Percentiles rank a stretch among this genome's conserved stretches.
phyloP scores from a whole-genome alignment of 2,113 vertebrate species.

The Limnothrissa miodon region DNA sequence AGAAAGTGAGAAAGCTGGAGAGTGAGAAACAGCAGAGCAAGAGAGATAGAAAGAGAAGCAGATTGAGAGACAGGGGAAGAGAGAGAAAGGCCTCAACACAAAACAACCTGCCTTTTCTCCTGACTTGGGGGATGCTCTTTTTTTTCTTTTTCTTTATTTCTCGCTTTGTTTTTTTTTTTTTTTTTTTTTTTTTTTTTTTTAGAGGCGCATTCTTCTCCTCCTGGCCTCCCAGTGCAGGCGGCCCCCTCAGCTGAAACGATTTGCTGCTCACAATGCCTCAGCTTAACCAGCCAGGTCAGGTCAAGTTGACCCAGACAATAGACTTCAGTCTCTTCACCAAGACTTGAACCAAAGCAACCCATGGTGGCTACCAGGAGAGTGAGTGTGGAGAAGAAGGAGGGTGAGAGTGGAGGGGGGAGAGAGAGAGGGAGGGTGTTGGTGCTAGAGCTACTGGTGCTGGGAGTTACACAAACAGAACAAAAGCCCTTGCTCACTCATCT shows the following conservation, averaged over 20 bases:
- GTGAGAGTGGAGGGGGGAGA: not conserved
- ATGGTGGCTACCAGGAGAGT: conserved; percentile 27
- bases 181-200: conserved; percentile 64
- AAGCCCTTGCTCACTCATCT: not conserved
- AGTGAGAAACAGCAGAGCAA: not conserved
- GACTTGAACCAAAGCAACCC: conserved; percentile 65
- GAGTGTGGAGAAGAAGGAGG: not conserved
- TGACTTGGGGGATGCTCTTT: conserved; percentile 71
- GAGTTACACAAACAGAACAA: conserved; percentile 10
- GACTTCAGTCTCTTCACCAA: conserved; percentile 76
- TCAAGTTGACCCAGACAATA: conserved; percentile 80
- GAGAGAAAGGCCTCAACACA: conserved; percentile 65
- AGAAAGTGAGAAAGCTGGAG: not conserved
- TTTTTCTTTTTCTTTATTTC: conserved; percentile 30
- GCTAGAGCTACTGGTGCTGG: not conserved
- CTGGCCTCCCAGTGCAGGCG: conserved; percentile 68
- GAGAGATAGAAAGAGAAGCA: not conserved
- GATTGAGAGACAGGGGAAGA: not conserved
- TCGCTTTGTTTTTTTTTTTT: conserved; percentile 68
- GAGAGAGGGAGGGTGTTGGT: not conserved
- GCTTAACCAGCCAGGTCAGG: conserved; percentile 81
- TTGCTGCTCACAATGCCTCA: conserved; percentile 77
- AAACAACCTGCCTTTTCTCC: conserved; percentile 68
- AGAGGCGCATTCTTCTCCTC: conserved; percentile 69
- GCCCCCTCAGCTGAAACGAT: conserved; percentile 75